A percentile compares a stretch with the other conserved stretches of the same genome.
phyloP scores from a whole-genome alignment of 2,888 invertebrate genomes.

The Diloba caeruleocephala region DNA sequence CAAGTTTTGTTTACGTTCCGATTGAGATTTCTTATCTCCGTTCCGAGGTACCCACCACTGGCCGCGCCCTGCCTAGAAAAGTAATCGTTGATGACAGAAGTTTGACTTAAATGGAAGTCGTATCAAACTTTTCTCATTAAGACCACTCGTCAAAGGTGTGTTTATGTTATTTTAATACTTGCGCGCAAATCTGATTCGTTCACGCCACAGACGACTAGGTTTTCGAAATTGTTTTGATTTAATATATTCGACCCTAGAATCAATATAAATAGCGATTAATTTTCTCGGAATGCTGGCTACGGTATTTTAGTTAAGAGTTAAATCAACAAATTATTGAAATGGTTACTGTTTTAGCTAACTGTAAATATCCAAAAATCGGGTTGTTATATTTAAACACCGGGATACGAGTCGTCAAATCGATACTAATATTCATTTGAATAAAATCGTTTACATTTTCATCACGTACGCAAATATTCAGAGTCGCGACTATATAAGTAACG shows the following conservation, averaged over 20 bases:
- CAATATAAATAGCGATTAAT: slow-evolving; percentile 4
- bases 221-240: slow-evolving; percentile 36
- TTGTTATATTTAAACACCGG: slow-evolving; percentile 10
- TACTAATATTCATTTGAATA: slow-evolving; percentile 61
- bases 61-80: slow-evolving; percentile 74
- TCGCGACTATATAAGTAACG: slow-evolving; percentile 75
- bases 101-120: slow-evolving; percentile 86
- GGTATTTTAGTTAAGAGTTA: slow-evolving; percentile 14
- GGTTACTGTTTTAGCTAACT: neutral
- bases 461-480: slow-evolving; percentile 73
- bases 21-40: slow-evolving; percentile 74
- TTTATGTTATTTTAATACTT: slow-evolving; percentile 86
- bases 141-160: slow-evolving; percentile 85
- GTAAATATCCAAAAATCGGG: slow-evolving; percentile 1
- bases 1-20: slow-evolving; percentile 80
- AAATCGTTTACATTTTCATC: slow-evolving; percentile 70
- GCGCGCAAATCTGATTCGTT: slow-evolving; percentile 74
- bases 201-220: slow-evolving; percentile 44
- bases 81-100: slow-evolving; percentile 85
- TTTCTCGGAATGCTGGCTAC: slow-evolving; percentile 1
- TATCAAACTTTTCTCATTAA: slow-evolving; percentile 89
- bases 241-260: slow-evolving; percentile 17
- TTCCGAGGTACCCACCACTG: slow-evolving; percentile 59
- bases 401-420: slow-evolving; percentile 44
- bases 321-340: slow-evolving; percentile 1